Evolutionary conservation across 2,113 vertebrate genomes (phyloP), one percentile per base, ranked within the genome.

Genomic region (Poeciliopsis occidentalis): DNA sequence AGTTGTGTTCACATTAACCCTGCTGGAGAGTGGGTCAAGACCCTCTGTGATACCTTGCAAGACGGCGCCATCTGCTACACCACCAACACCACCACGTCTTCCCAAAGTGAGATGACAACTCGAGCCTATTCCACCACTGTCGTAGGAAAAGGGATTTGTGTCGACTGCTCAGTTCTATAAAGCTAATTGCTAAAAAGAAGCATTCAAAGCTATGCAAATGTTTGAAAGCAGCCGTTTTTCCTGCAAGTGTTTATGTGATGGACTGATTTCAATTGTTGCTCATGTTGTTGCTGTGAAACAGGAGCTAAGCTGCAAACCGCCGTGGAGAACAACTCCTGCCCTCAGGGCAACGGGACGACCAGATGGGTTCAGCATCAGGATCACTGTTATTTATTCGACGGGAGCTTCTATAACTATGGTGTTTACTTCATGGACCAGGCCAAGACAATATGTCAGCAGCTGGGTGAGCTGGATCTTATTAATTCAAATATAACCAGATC

Each of bases 11-110:
- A 91, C 4, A 60, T 99, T 73, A 91, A 94, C 76, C 93, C 95
- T 7, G 92, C 92, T 64, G 97, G 97, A 69, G 85, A 71, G 73
- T 99, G 97, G 97, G 85, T 88, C 41, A 91, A 78, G 71, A 91
- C 85, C 85, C 92, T 91, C 77, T 99, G 98, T 85, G 76, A 63
- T 19, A 63, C 60, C n/a, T 0, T 73, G 71, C 69, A 86, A 54
- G 94, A 98, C 22, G 97, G 97, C 79, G 96, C 97, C 80, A 90
- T 99, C 90, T 99, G 98, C 89, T 98, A 97, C 79, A 95, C 76
- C 78, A 86, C 79, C 87, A 69, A 24, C 74, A 19, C 80, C 78
- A 87, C 80, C 76, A 88, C 80, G 26, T 0, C 80, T 2, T 84
- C 57, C 30, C 91, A 90, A 64, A 91, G 94, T 94, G 85, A 90